phyloP scores from a whole-genome alignment of 2,797 vertebrate species.

The Pterois miles region DNA sequence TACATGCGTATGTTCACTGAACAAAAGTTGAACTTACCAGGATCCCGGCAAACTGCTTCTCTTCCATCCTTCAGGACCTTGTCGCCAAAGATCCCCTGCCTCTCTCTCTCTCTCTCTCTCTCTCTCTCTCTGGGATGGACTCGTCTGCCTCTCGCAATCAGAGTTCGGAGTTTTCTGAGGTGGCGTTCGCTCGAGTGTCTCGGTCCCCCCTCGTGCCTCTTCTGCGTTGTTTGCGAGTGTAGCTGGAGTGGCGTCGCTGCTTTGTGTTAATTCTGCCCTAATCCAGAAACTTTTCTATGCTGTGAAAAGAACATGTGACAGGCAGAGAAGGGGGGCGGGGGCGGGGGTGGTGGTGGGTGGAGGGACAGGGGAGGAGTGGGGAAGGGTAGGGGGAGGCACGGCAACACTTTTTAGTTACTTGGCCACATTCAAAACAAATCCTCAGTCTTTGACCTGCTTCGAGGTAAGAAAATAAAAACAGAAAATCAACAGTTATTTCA shows the following conservation, averaged over 20 bases:
- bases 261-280: slow-evolving; percentile 86
- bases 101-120: slow-evolving; percentile 53
- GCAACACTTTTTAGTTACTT: slow-evolving; percentile 71
- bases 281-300: slow-evolving; percentile 89
- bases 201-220: slow-evolving; percentile 66
- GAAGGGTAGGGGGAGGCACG: slow-evolving; percentile 4
- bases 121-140: slow-evolving; percentile 54
- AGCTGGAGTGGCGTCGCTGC: slow-evolving; percentile 81
- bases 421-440: slow-evolving; percentile 52
- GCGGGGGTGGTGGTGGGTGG: no score
- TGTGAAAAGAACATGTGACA: slow-evolving; percentile 88
- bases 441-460: slow-evolving; percentile 17
- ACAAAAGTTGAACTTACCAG: slow-evolving; percentile 77
- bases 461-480: not conserved
- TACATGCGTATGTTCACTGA: slow-evolving; percentile 13
- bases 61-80: slow-evolving; percentile 82
- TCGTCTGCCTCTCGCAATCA: slow-evolving; percentile 44
- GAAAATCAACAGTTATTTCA: not conserved
- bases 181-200: slow-evolving; percentile 61
- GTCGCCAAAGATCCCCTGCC: slow-evolving; percentile 75
- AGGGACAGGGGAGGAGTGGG: not conserved
- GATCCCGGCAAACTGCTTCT: slow-evolving; percentile 84
- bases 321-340: slow-evolving; percentile 60
- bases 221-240: slow-evolving; percentile 68
- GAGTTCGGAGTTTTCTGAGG: slow-evolving; percentile 53